phyloP scores from a whole-genome alignment of 1,140 invertebrate species.

The Ectropis grisescens region DNA sequence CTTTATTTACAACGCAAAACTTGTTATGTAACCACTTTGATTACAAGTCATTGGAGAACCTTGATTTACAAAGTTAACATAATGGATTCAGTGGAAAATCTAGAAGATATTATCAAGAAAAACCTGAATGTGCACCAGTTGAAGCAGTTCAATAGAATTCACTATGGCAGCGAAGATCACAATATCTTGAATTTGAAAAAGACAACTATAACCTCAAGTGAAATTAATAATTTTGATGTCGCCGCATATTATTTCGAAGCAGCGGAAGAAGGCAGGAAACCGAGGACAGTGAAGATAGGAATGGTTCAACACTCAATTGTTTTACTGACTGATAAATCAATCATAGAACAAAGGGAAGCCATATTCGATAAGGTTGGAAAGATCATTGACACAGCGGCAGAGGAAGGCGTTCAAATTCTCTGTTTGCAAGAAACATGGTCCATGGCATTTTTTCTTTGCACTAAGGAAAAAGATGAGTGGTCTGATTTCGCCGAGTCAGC shows the following conservation, averaged over 20 bases:
- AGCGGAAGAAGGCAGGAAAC: conserved; percentile 72
- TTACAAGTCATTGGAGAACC: too few species aligned
- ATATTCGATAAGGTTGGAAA: conserved; percentile 83
- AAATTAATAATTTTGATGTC: conserved; percentile 79
- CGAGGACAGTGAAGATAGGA: conserved; percentile 83
- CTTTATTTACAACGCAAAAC: too few species aligned
- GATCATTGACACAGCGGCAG: conserved; percentile 86
- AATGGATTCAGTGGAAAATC: not conserved
- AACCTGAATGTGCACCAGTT: conserved; percentile 72
- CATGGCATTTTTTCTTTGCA: conserved; percentile 99
- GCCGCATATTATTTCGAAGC: conserved; percentile 79
- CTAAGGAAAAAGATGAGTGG: conserved; percentile 95
- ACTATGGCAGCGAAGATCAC: conserved; percentile 76
- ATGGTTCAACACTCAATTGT: conserved; percentile 93
- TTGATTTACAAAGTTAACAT: too few species aligned
- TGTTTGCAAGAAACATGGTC: conserved; percentile 98
- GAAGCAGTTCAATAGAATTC: conserved; percentile 79
- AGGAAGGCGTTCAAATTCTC: conserved; percentile 88
- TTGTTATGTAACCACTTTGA: too few species aligned
- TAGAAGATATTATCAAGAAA: conserved; percentile 42
- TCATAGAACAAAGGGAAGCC: conserved; percentile 84
- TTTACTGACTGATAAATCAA: conserved; percentile 79
- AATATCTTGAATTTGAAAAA: conserved; percentile 32
- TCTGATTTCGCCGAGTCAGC: conserved; percentile 95
- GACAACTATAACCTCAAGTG: conserved; percentile 18